Evolutionary conservation across 2,113 vertebrate species (phyloP), one percentile per base, ranked within the genome.

Genomic region (Xerus inauris): DNA sequence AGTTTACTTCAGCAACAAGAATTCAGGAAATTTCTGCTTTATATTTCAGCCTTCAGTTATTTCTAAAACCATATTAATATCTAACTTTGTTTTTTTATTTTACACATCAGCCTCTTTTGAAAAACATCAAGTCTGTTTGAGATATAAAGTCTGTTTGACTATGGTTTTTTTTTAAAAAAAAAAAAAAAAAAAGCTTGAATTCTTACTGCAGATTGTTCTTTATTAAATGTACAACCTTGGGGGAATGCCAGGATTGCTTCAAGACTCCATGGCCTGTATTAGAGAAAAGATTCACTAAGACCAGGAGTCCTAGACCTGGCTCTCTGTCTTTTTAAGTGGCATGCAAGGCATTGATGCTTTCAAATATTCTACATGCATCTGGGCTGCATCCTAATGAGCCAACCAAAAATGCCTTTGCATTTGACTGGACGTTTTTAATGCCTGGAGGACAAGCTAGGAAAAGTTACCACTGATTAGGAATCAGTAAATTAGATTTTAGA

Each of bases 191-290:
- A 40, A 17, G 11, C 65, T 62, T 62, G 40, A 51, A 19, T 81
- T 94, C 28, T 76, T 87, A 75, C 45, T 30, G 42, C n/a, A 19
- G 19, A 73, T 94, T 82, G 57, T 28, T 90, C n/a, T 77, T 96
- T 89, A 83, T 62, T 80, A 80, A 87, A 49, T 49, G 13, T 9
- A 79, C 13, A 79, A n/a, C 38, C 57, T 89, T 87, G 86, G 17
- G 32, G 67, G 93, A 73, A 42, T 62, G 3, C 28, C 32, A 59
- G 35, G 71, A 54, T 13, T 86, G 51, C 13, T 47, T 94, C 67
- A 77, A 51, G 45, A 40, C 45, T 89, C 71, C 30, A 22, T 20
- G 22, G 62, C 22, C 75, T 86, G 42, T 2, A 80, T 47, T 77
- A 22, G 65, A 64, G 79, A 94, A 91, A 24, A 24, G 54, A 76